A percentile compares a stretch with the other conserved stretches of the same genome.
Evolutionary conservation across 1,140 invertebrate species (phyloP).

Genomic region (Carposina sasakii): DNA sequence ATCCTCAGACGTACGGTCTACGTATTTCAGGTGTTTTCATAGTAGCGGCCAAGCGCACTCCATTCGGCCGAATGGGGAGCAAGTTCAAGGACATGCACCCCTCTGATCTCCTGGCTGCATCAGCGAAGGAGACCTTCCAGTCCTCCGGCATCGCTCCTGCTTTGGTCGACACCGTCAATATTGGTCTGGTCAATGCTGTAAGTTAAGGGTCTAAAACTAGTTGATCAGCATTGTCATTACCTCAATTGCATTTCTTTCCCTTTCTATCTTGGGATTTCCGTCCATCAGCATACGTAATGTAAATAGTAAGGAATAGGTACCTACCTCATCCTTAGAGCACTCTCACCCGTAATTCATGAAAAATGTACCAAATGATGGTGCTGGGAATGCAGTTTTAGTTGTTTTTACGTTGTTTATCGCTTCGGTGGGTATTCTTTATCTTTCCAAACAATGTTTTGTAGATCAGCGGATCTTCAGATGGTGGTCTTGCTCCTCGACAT

Average conservation of each 20-base stretch:
- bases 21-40: constrained; percentile 89
- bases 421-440: no score
- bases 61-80: constrained; percentile 97
- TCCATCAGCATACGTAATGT: no score
- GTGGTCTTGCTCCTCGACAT: constrained; percentile 91
- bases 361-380: no score
- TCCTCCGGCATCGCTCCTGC: constrained; percentile 86
- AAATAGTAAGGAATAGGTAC: no score
- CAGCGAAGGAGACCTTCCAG: constrained; percentile 88
- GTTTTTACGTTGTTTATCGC: no score
- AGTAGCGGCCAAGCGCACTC: constrained; percentile 95
- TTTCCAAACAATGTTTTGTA: no score
- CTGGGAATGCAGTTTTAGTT: no score
- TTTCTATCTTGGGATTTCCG: no score
- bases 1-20: no score
- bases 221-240: neutral
- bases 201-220: constrained; percentile 32
- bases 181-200: constrained; percentile 92
- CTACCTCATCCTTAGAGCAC: no score
- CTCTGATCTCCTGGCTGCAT: constrained; percentile 87
- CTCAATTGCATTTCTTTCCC: no score
- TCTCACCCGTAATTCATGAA: no score
- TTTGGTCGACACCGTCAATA: constrained; percentile 84
- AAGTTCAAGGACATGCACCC: constrained; percentile 84
- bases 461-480: constrained; percentile 84